Evolutionary conservation across 1,140 invertebrate genomes (phyloP).

Genomic region (Drepana arcuata): DNA sequence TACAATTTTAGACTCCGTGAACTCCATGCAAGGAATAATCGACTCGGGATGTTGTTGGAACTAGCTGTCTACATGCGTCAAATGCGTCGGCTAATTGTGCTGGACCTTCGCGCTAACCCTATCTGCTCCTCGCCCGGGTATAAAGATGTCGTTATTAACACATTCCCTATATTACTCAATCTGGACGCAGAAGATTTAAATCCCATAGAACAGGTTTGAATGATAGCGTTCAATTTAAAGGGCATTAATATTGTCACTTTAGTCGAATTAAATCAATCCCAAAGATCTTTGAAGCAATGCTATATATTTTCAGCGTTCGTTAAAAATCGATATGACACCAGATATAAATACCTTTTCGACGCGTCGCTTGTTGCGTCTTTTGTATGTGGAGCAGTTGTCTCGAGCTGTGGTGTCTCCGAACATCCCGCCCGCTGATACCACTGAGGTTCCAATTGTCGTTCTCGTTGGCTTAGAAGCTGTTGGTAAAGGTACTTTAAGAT

Average conservation of each 20-base stretch:
- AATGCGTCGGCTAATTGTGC: conserved; percentile 29
- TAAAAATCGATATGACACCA: conserved; percentile 44
- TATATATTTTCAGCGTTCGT: conserved; percentile 24
- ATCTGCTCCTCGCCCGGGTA: conserved; percentile 40
- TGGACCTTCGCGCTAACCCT: conserved; percentile 53
- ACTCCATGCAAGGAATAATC: conserved; percentile 46
- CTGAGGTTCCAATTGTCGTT: conserved; percentile 43
- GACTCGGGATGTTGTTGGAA: conserved; percentile 34
- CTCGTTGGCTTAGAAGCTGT: conserved; percentile 52
- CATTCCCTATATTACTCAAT: conserved; percentile 35
- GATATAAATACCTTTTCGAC: conserved; percentile 32
- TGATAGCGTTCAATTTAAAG: no score
- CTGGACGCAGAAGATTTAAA: conserved; percentile 41
- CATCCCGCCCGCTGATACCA: conserved; percentile 41
- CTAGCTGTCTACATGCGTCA: conserved; percentile 50
- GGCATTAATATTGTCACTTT: no score
- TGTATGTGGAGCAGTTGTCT: conserved; percentile 53
- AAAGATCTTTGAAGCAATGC: neutral
- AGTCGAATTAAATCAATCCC: no score
- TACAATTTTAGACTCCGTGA: conserved; percentile 40
- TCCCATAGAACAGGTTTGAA: conserved; percentile 46
- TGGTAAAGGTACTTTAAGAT: conserved; percentile 62
- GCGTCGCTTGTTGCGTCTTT: conserved; percentile 37
- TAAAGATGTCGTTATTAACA: conserved; percentile 41
- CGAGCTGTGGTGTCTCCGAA: conserved; percentile 35